Base-by-base conservation (phyloP, 2,888 invertebrate species). In the Scaptomyza cyrtandrae region DNA sequence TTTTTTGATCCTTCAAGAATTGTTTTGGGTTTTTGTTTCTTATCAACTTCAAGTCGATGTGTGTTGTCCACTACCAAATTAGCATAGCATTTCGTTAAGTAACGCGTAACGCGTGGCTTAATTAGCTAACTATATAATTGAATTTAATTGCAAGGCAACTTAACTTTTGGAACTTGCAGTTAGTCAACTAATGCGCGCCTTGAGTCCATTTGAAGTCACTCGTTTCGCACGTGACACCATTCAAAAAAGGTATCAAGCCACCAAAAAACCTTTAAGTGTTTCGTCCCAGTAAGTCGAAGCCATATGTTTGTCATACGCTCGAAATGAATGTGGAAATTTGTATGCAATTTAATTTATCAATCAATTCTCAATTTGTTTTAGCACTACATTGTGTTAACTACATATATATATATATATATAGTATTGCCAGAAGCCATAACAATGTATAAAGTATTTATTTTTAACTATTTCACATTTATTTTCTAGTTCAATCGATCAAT, bases 81-180 rank as follows among this genome's bases (percentile, higher is more conserved):
- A 6, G 27, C 27, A 27, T 7, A 29, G 29, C 29, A 29, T 29
- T 29, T 29, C 1, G 29, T 7, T 29, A 29, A 29, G 29, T 37
- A 37, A 2, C 75, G 59, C 54, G 45, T 70, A 72, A 77, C 77
- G 80, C 77, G 65, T 61, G 61, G 62, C 75, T 14, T 39, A 84
- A 85, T 84, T 82, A 75, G 80, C 85, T 82, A 85, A 84, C 85
- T 84, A 16, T 41, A 68, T 82, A 79, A 83, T 82, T 69, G 75
- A 82, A 87, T 84, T 85, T 86, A 84, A 84, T 84, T 84, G 64
- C 60, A 62, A 49, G 44, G 57, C 75, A 37, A 75, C 56, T 46
- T 48, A 53, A 55, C 63, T 13, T 10, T 4, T 1, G 7, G 11
- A 31, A 9, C 33, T 56, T 13, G 50, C 71, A 83, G 85, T 87